Percentiles rank a stretch among this genome's conserved stretches.
Evolutionary conservation across 1,140 invertebrate species (phyloP).

Genomic region (Prorops nasuta): DNA sequence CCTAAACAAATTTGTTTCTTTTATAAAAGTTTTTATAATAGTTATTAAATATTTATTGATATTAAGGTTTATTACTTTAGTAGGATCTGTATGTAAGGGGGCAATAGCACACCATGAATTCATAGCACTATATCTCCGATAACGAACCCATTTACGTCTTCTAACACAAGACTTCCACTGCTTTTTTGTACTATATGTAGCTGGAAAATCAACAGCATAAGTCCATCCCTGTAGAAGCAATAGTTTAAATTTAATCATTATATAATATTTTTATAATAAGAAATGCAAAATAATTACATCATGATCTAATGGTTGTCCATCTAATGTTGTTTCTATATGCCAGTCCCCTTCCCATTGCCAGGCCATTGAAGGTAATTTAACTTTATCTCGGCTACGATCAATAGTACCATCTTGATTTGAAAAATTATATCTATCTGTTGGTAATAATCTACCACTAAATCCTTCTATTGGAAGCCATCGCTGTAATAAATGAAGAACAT

Average conservation of each 20-base stretch:
- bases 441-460: conserved; percentile 76
- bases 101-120: conserved; percentile 91
- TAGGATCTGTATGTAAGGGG: conserved; percentile 82
- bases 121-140: conserved; percentile 81
- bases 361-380: conserved; percentile 83
- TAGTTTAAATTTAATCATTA: neutral
- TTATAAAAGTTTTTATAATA: no score
- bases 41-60: neutral
- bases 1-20: conserved; percentile 48
- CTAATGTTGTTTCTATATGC: conserved; percentile 83
- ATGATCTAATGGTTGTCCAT: conserved; percentile 82
- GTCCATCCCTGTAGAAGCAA: conserved; percentile 72
- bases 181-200: conserved; percentile 77
- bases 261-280: neutral
- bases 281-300: conserved; percentile 60
- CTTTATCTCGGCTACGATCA: conserved; percentile 74
- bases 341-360: conserved; percentile 95
- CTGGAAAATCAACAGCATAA: conserved; percentile 90
- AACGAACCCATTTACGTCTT: conserved; percentile 84
- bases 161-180: conserved; percentile 90
- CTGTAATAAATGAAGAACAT: conserved; percentile 50
- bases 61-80: conserved; percentile 59
- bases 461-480: conserved; percentile 89
- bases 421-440: conserved; percentile 83
- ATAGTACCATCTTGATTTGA: conserved; percentile 79